Evolutionary conservation across 2,888 invertebrate species (phyloP).

Genomic region (Tromatobia lineatoria): DNA sequence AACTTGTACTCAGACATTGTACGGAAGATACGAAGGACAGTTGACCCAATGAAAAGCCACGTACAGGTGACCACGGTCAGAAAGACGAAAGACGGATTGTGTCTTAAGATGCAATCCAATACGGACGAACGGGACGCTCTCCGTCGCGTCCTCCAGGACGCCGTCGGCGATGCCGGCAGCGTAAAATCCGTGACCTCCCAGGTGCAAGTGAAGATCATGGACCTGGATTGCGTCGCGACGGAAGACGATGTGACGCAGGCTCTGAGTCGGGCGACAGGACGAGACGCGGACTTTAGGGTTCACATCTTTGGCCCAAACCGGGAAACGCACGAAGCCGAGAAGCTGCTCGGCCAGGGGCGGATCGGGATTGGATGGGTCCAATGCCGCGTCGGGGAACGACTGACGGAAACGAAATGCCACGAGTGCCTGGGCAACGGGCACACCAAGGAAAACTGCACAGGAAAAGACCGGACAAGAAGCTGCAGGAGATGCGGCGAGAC

Average conservation of each 20-base stretch:
- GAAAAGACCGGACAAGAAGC: conserved; percentile 14
- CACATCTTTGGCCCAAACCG: no score
- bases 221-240: no score
- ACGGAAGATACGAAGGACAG: conserved; percentile 10
- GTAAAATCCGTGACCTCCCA: conserved; percentile 40
- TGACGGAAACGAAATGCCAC: conserved; percentile 37
- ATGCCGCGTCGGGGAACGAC: conserved; percentile 43
- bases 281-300: no score
- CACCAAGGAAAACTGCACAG: conserved; percentile 5
- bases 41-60: conserved; percentile 44
- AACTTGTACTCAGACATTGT: conserved; percentile 54
- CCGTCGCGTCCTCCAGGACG: conserved; percentile 38
- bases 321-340: no score
- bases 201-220: no score
- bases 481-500: no score
- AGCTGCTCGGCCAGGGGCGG: no score
- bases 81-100: no score
- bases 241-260: no score
- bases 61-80: no score
- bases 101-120: conserved; percentile 44
- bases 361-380: no score
- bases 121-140: conserved; percentile 41
- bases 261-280: no score
- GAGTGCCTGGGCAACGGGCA: conserved; percentile 10
- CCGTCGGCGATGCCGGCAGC: conserved; percentile 52